Percentiles rank a stretch among this genome's conserved stretches.
Conservation (phyloP, 2,113 vertebrate species). For the Glaucomys volans region DNA sequence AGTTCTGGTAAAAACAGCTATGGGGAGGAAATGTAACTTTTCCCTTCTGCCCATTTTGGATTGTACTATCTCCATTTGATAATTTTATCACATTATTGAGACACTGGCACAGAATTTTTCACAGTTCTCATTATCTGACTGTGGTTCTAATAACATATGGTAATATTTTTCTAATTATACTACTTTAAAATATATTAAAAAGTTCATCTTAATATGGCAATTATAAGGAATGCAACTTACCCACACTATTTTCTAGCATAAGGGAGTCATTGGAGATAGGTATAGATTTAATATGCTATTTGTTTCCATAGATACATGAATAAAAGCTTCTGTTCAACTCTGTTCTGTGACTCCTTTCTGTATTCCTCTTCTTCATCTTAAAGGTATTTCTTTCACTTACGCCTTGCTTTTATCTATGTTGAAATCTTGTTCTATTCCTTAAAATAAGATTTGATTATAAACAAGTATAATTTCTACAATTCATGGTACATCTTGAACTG, state of each 20-base stretch:
- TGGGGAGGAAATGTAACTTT: constrained; percentile 61
- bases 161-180: constrained; percentile 83
- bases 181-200: constrained; percentile 77
- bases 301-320: not conserved
- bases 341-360: not conserved
- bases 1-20: constrained; percentile 73
- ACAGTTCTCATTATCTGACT: constrained; percentile 78
- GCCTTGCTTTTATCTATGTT: not conserved
- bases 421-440: constrained; percentile 10
- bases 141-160: constrained; percentile 81
- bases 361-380: constrained; percentile 47
- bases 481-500: constrained; percentile 30
- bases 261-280: not conserved
- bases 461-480: not conserved
- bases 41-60: constrained; percentile 75
- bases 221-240: constrained; percentile 77
- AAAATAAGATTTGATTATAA: constrained; percentile 32
- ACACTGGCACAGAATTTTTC: constrained; percentile 74
- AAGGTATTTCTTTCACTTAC: constrained; percentile 61
- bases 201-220: constrained; percentile 80
- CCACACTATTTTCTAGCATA: not conserved
- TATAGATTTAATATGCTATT: not conserved
- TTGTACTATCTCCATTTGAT: constrained; percentile 79
- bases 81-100: constrained; percentile 81
- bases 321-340: not conserved